Evolutionary conservation across 2,888 invertebrate species (phyloP).

Genomic region (Pinctada fucata): DNA sequence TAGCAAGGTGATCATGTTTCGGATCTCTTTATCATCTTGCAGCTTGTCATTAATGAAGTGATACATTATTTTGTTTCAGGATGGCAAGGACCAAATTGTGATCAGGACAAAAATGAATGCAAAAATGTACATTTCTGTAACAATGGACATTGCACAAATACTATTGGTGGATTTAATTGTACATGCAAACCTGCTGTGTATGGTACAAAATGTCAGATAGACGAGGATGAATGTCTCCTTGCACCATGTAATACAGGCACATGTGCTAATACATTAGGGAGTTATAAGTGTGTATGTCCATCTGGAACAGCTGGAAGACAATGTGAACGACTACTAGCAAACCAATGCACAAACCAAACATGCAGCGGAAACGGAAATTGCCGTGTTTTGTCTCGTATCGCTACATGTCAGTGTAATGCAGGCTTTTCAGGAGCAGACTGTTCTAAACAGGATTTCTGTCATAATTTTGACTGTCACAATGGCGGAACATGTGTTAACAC

Average conservation of each 20-base stretch:
- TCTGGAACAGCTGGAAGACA: conserved; percentile 15
- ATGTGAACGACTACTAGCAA: conserved; percentile 15
- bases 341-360: background rate
- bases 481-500: too few relatives aligned
- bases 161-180: conserved; percentile 18
- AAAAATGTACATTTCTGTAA: background rate
- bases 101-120: conserved; percentile 1
- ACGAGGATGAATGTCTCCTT: conserved; percentile 26
- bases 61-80: background rate
- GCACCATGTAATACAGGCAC: conserved; percentile 9
- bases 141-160: conserved; percentile 13
- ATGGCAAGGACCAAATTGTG: conserved; percentile 21
- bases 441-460: too few relatives aligned
- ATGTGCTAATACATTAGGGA: conserved; percentile 25
- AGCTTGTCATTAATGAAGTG: too few relatives aligned
- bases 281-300: conserved; percentile 21
- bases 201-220: conserved; percentile 18
- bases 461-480: too few relatives aligned
- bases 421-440: background rate
- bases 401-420: background rate
- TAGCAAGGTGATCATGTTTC: too few relatives aligned
- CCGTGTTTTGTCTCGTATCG: background rate
- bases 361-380: conserved; percentile 12
- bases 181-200: conserved; percentile 15
- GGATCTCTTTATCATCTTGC: too few relatives aligned